Evolutionary conservation across 2,888 invertebrate species (phyloP), one percentile per base, ranked within the genome.

Genomic region (Zaprionus lineosus): DNA sequence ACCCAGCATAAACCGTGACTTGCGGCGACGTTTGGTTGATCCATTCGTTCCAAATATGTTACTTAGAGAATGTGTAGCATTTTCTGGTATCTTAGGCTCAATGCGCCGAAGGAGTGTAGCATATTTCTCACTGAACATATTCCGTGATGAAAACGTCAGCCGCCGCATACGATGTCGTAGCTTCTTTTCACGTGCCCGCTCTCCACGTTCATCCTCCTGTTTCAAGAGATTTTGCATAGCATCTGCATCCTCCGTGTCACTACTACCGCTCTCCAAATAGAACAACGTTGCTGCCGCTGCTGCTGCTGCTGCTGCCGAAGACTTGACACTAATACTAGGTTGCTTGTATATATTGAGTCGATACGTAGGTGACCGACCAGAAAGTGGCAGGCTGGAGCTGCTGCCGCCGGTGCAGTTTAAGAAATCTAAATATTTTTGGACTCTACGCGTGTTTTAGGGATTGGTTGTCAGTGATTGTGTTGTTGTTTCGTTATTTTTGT

Each of bases 111-210:
- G 91, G n/a, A 92, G 87, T n/a, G 91, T 92, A 0, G 91, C 91
- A 72, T 93, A 93, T 81, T 92, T 92, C 81, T 92, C 93, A 0
- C 92, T 91, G 8, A 94, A 91, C 19, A 94, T 91, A 82, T 91
- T 91, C 39, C 92, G 92, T 0, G 92, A 92, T n/a, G 92, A 90
- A 87, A 86, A 91, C 79, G 93, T 94, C 0, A 95, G 90, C 60
- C 93, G 93, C 68, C 92, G 93, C 36, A 95, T 91, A 40, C 92
- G 92, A 12, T 93, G 84, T 50, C 92, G 77, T 82, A 93, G 88
- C 33, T 91, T 86, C 68, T 91, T 90, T 71, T 91, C 88, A 1
- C 82, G 78, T 2, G 90, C 87, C 8, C 90, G 89, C 53, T 91
- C 90, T 70, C 93, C 89, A 69, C 93, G 89, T 88, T 92, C 91